Base-by-base conservation (phyloP, 2,888 invertebrate genomes). In the Norana najaformis region DNA sequence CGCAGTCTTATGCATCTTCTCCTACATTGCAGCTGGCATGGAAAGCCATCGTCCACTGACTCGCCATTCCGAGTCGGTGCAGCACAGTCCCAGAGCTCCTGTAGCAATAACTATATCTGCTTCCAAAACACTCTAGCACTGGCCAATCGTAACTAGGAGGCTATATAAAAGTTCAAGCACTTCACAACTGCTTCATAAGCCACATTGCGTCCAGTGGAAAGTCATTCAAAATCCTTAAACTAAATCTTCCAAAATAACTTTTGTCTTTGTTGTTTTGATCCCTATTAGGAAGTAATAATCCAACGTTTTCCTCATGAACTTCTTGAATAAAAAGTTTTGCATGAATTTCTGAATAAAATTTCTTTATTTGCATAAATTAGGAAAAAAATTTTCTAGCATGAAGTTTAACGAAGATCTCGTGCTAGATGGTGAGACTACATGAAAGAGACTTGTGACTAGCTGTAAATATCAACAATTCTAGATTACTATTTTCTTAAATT, bases 1-100 rank as follows among this genome's bases (percentile, higher is more conserved):
- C 96, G 98, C 99, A 93, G 99, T 99, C 92, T 96, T 99, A 93
- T 99, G 99, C 96, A 98, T 99, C 93, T 99, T 99, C 96, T 99
- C 99, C 89, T 99, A 99, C 96, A 97, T 92, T n/a, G 92, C 92
- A 34, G 92, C 92, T 13, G 92, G 92, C 39, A 92, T 92, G 91
- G 92, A 92, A 82, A 90, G 53, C 83, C 89, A 53, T 35, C 89
- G 89, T n/a, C 89, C 89, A 14, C 69, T 89, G 34, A 89, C 89
- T 23, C 69, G 41, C 47, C 89, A 89, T 53, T 37, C 53, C 13
- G 89, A 53, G 30, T 89, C 89, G 0, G 89, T 53, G n/a, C 89
- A 89, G 34, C 89, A 89, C 69, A 89, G 89, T 69, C 89, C 89
- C 36, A n/a, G 69, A 36, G 41, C 89, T 35, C 89, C 41, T 20